These are phyloP conservation scores for Hydrolagus affinis DNA, from an alignment of 2,113 vertebrate species.

Conservation along the genomic window DNA sequence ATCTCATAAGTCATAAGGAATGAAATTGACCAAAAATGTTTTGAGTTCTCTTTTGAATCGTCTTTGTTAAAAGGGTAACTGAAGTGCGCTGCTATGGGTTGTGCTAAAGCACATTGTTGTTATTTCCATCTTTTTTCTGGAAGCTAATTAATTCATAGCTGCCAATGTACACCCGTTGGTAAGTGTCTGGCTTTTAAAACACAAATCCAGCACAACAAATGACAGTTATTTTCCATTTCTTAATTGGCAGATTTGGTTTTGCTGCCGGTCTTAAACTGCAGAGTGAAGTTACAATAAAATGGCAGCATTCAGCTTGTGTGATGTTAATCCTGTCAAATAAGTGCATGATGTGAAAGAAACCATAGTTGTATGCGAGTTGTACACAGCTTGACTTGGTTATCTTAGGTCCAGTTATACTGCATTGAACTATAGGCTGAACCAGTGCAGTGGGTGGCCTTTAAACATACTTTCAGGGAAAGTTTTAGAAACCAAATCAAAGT, in stretches of 20 bases:
- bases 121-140: constrained; percentile 47
- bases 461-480: too few species aligned
- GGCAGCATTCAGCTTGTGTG: not conserved
- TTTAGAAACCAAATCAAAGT: too few species aligned
- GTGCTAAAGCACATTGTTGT: constrained; percentile 48
- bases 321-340: too few species aligned
- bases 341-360: not conserved
- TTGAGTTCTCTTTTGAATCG: too few species aligned
- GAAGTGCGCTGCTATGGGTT: not conserved
- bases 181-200: constrained; percentile 49
- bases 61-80: not conserved
- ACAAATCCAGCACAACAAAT: constrained; percentile 62
- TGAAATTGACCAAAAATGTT: too few species aligned
- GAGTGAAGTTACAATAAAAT: not conserved
- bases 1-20: too few species aligned
- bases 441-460: too few species aligned
- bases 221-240: constrained; percentile 57
- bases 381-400: not conserved
- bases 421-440: too few species aligned
- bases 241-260: not conserved
- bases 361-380: not conserved
- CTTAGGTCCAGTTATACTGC: not conserved
- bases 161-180: constrained; percentile 53
- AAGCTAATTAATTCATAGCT: constrained; percentile 62
- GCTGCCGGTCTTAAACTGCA: not conserved